Percentiles rank a stretch among this genome's conserved stretches.
These are phyloP conservation scores for Pseudorhiza aurosa DNA, from an alignment of 30 jellyfish, hydroid and myxozoan species.

Conservation along the genomic window DNA sequence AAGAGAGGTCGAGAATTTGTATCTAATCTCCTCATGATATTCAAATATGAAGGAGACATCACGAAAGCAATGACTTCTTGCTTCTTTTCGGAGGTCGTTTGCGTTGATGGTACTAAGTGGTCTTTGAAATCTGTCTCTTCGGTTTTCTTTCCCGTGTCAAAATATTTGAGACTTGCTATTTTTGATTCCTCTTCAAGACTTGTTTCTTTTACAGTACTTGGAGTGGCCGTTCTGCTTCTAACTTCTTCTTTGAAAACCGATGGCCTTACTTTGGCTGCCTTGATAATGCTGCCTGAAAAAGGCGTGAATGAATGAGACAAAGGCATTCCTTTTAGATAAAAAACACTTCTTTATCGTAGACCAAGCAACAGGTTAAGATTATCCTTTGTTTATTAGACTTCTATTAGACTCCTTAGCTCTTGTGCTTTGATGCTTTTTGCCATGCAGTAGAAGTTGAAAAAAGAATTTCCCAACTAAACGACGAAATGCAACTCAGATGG, in stretches of 20 bases:
- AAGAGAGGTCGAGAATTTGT: conserved; percentile 73
- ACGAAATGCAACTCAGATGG: no score
- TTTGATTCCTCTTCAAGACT: not conserved
- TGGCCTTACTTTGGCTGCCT: conserved; percentile 68
- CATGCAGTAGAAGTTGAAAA: no score
- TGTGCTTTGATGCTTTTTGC: no score
- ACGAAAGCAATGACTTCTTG: conserved; percentile 20
- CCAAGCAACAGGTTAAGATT: no score
- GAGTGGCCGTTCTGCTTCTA: not conserved
- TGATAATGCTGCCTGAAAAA: conserved; percentile 21
- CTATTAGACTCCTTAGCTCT: no score
- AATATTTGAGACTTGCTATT: not conserved
- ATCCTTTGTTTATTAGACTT: no score
- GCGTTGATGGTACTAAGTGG: no score
- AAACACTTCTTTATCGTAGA: not conserved
- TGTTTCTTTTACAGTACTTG: not conserved
- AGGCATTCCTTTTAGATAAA: not conserved
- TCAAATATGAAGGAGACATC: conserved; percentile 27
- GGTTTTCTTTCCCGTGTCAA: not conserved
- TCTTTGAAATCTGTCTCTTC: not conserved
- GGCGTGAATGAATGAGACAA: not conserved
- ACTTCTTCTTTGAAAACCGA: conserved; percentile 33
- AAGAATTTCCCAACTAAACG: no score
- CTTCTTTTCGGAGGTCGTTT: not conserved
- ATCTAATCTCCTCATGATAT: conserved; percentile 37